Evolutionary conservation across 2,797 vertebrate genomes (phyloP).

Genomic region (Coluber constrictor): DNA sequence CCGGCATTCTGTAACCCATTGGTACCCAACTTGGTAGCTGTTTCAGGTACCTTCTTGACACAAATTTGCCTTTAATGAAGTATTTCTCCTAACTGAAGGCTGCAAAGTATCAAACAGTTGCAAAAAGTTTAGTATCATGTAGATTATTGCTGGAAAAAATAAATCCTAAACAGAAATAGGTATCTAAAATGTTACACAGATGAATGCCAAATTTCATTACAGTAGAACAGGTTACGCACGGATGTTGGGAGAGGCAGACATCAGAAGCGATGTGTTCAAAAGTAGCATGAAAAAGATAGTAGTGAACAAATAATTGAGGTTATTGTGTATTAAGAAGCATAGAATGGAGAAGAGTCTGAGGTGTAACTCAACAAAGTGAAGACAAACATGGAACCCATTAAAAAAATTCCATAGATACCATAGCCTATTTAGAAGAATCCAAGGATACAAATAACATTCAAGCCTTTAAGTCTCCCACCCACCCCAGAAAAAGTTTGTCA

Average conservation of each 20-base stretch:
- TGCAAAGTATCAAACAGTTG: neutral
- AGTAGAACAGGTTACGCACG: neutral
- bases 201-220: neutral
- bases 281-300: neutral
- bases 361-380: neutral
- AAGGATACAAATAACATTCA: neutral
- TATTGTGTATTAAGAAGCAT: neutral
- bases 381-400: neutral
- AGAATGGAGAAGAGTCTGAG: neutral
- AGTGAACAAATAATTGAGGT: neutral
- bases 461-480: neutral
- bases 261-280: neutral
- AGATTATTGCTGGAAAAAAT: neutral
- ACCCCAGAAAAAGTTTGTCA: neutral
- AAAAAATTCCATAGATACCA: neutral
- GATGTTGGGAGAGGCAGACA: neutral
- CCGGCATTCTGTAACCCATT: neutral
- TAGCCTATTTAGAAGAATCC: neutral
- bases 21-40: neutral
- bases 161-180: neutral
- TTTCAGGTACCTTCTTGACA: neutral
- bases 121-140: neutral
- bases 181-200: neutral
- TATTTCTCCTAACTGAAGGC: neutral
- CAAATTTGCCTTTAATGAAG: neutral